Base-by-base conservation (phyloP, 2,113 vertebrate genomes). In the Isichthys henryi region DNA sequence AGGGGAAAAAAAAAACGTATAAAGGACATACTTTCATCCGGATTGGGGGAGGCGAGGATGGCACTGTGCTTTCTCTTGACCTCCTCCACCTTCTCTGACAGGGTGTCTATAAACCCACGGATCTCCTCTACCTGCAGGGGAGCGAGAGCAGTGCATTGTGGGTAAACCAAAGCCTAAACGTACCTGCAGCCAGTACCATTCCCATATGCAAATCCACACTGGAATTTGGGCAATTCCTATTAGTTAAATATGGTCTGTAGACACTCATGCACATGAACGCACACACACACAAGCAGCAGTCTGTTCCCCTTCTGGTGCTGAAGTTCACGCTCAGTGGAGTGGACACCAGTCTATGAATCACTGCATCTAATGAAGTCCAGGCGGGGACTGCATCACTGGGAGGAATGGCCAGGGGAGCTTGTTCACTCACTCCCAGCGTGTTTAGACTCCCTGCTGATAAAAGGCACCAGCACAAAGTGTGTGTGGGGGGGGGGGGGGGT, bases 1-100 rank as follows among this genome's bases (percentile, higher is more conserved):
- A 45, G 27, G 17, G 52, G 27, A 2, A 7, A 27, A 43, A 13
- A 49, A 21, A 7, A 43, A 39, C 1, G 5, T 5, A 45, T 45
- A 45, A 15, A 95, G 21, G 39, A 93, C 97, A 97, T 96, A 99
- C 98, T 98, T 91, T 99, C 98, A 0, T 99, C 98, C 0, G 98
- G 97, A 93, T 98, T 99, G 39, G 98, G 97, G 0, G 98, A 96
- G 21, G 98, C 97, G 0, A 99, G 97, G 91, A 99, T 99, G 94
- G 97, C 97, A 0, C 97, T 98, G 94, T 99, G 98, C 92, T 98
- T 98, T 94, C 97, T 96, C 92, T 99, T 99, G 93, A 99, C 97
- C 94, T 99, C 98, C 90, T 98, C 97, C 87, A 99, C 98, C 0
- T 98, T 99, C 94, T 98, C 97, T 0, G 97, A 96, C 90, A 99